A percentile compares a stretch with the other conserved stretches of the same genome.
Conservation (phyloP, 2,113 vertebrate species). For the Madoqua kirkii region DNA sequence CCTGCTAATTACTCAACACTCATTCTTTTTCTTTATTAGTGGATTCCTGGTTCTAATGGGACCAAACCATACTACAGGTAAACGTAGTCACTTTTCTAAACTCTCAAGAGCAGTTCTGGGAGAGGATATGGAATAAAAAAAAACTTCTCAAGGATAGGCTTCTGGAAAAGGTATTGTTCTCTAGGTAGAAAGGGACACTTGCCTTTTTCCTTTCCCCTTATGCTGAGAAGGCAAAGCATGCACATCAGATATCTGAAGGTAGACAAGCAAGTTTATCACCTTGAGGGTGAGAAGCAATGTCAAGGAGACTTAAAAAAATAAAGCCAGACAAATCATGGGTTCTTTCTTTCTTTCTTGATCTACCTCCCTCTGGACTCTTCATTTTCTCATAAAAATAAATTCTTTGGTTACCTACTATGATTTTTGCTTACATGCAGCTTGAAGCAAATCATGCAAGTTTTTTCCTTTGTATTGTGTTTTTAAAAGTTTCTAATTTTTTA, state of each 20-base stretch:
- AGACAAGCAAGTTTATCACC: background rate
- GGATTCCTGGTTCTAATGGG: background rate
- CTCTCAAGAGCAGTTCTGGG: background rate
- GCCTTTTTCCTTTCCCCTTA: background rate
- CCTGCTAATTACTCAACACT: background rate
- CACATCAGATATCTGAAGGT: background rate
- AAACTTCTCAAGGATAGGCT: background rate
- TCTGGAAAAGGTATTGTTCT: background rate
- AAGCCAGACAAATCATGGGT: background rate
- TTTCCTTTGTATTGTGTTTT: background rate
- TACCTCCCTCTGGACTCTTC: background rate
- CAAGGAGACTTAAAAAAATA: background rate
- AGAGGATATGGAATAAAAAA: background rate
- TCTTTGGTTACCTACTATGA: background rate
- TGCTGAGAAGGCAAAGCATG: background rate
- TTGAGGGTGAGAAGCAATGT: background rate
- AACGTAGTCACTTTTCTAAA: background rate
- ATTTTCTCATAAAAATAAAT: background rate
- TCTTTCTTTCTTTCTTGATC: background rate
- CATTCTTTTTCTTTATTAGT: background rate
- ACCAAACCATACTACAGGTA: background rate
- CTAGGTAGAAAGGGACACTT: background rate
- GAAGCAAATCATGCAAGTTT: background rate
- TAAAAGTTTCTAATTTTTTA: background rate
- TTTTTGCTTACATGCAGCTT: background rate